Evolutionary conservation across 2,888 invertebrate species (phyloP), one percentile per base, ranked within the genome.

Genomic region (Sphecodes monilicornis): DNA sequence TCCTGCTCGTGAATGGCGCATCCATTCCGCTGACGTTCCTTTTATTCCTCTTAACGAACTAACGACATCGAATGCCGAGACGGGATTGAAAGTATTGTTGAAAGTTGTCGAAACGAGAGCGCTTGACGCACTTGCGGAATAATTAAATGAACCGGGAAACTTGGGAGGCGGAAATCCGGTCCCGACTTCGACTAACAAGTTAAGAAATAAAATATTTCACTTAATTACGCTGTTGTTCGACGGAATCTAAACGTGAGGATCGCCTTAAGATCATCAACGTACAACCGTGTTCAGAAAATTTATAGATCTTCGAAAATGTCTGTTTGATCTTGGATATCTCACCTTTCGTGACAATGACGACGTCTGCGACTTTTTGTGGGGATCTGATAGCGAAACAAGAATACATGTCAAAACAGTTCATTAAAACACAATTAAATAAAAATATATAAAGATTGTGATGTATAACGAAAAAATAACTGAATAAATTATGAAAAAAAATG

Each of bases 21-120:
- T 71, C 36, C n/a, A 60, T 22, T 8, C 1, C 36, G 46, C 26
- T 29, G 16, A 13, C 54, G 68, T 39, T 39, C 22, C 39, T 26
- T 69, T 76, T 68, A 50, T 43, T 77, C 60, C 18, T 43, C 43
- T 5, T n/a, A 60, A 22, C 77, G 39, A 32, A 18, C 77, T 71
- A 57, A 77, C 54, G 77, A 77, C 69, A 77, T 54, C 50, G 77
- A 77, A 60, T 46, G 43, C 60, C 70, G 60, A 26, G 50, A 32
- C 57, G n/a, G 54, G 60, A 80, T 50, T 80, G 46, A n/a, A 76
- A 66, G 76, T 50, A 50, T 77, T 39, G 36, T 77, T 66, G 66
- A 77, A 77, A 78, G 72, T 66, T 72, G 43, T 71, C 72, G 46
- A 18, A 64, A 43, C 54, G 60, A 60, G 70, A 43, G 32, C 57